phyloP scores from a whole-genome alignment of 1,140 invertebrate genomes.

The Drosophila kepulauana region DNA sequence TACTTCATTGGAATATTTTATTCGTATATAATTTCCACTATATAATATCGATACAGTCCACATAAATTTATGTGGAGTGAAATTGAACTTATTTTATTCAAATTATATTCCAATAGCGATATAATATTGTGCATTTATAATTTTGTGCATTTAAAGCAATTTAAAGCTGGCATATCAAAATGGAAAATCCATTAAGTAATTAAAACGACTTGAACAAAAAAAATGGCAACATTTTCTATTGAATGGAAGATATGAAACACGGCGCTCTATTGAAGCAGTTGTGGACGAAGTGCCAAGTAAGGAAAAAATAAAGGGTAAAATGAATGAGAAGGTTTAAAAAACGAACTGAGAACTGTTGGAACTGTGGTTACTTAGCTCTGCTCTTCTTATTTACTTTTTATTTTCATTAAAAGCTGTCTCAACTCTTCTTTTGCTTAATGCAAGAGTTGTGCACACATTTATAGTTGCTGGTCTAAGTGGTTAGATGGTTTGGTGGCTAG shows the following conservation, averaged over 20 bases:
- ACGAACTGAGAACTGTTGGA: not conserved
- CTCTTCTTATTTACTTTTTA: constrained; percentile 14
- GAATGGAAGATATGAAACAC: not conserved
- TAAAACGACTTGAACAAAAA: not conserved
- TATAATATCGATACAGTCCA: too few species aligned
- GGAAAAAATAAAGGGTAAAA: constrained; percentile 1
- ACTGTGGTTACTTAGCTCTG: constrained; percentile 9
- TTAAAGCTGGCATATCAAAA: not conserved
- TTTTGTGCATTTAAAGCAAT: not conserved
- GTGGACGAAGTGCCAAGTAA: not conserved
- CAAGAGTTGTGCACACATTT: constrained; percentile 9
- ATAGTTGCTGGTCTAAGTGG: not conserved
- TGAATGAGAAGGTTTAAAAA: constrained; percentile 6
- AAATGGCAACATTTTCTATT: not conserved
- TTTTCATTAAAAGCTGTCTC: constrained; percentile 13
- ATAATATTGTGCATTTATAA: too few species aligned
- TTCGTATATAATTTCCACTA: too few species aligned
- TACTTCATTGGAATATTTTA: not conserved
- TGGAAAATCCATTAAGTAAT: constrained; percentile 7
- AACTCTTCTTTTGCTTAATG: not conserved
- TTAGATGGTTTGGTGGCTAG: not conserved
- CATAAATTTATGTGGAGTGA: too few species aligned
- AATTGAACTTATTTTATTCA: too few species aligned
- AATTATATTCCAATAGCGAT: too few species aligned
- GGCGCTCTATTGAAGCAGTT: constrained; percentile 3